phyloP scores from a whole-genome alignment of 2,113 vertebrate genomes.

The Galbula dea region DNA sequence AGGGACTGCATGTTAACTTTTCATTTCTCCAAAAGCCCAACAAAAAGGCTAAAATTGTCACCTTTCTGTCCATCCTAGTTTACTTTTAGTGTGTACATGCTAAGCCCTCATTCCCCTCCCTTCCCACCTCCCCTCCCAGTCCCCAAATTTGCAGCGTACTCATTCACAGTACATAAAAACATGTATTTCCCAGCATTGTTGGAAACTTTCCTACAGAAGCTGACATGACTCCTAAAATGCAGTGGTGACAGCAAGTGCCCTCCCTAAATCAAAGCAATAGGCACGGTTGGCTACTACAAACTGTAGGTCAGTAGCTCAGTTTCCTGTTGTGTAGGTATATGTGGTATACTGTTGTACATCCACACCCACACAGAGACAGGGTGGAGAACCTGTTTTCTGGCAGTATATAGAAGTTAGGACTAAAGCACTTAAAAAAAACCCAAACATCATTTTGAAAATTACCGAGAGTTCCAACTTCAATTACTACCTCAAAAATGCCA shows the following conservation, averaged over 20 bases:
- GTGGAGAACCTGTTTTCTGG: constrained; percentile 69
- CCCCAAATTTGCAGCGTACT: constrained; percentile 13
- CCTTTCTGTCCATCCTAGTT: constrained; percentile 34
- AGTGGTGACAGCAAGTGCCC: constrained; percentile 68
- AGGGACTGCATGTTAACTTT: constrained; percentile 48
- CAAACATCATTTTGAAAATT: constrained; percentile 68
- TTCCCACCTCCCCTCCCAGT: constrained; percentile 2
- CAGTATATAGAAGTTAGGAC: constrained; percentile 73
- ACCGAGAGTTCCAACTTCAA: constrained; percentile 42
- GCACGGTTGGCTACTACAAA: constrained; percentile 77
- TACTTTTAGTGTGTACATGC: constrained; percentile 29
- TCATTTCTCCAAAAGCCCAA: constrained; percentile 48
- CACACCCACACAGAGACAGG: constrained; percentile 47
- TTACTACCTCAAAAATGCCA: constrained; percentile 45
- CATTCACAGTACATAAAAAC: constrained; percentile 51
- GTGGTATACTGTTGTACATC: neutral
- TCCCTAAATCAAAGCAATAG: constrained; percentile 72
- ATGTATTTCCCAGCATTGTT: neutral
- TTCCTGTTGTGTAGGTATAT: constrained; percentile 65
- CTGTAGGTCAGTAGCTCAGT: constrained; percentile 65
- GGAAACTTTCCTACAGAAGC: constrained; percentile 54
- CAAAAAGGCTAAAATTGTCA: constrained; percentile 62
- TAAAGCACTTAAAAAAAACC: constrained; percentile 63
- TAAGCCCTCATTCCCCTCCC: neutral
- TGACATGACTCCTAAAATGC: constrained; percentile 57